These are phyloP conservation scores for Gymnoscopelus microlampas DNA, from an alignment of 2,797 vertebrate species.

Conservation along the genomic window DNA sequence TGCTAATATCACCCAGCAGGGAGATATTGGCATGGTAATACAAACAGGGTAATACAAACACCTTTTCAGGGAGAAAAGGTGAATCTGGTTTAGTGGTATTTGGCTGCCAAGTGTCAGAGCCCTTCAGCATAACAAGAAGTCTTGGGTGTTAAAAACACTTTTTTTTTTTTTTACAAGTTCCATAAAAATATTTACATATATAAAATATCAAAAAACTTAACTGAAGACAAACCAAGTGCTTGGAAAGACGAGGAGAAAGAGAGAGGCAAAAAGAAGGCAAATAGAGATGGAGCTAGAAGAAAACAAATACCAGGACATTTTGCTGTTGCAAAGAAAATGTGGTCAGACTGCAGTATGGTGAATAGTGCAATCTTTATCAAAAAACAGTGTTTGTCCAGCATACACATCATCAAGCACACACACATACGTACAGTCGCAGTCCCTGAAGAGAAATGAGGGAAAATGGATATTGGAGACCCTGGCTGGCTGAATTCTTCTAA, in stretches of 20 bases:
- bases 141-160: constrained; percentile 65
- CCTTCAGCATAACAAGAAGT: constrained; percentile 50
- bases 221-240: constrained; percentile 60
- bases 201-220: constrained; percentile 74
- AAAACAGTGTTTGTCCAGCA: constrained; percentile 73
- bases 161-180: constrained; percentile 49
- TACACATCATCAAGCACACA: constrained; percentile 52
- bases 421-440: constrained; percentile 44
- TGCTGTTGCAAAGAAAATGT: constrained; percentile 21
- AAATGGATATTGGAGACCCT: constrained; percentile 70
- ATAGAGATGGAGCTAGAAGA: constrained; percentile 36
- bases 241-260: constrained; percentile 26
- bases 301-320: constrained; percentile 32
- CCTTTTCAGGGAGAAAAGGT: constrained; percentile 51
- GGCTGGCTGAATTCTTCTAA: constrained; percentile 56
- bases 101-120: constrained; percentile 38
- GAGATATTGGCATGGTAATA: constrained; percentile 31
- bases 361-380: constrained; percentile 7
- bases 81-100: constrained; percentile 36
- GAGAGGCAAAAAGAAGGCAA: constrained; percentile 23
- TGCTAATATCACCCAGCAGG: constrained; percentile 49
- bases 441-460: constrained; percentile 73
- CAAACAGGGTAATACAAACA: constrained; percentile 55
- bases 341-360: constrained; percentile 28
- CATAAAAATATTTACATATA: constrained; percentile 77